These are phyloP conservation scores for Cyphomyrmex costatus DNA, from an alignment of 1,140 invertebrate genomes.

Conservation along the genomic window DNA sequence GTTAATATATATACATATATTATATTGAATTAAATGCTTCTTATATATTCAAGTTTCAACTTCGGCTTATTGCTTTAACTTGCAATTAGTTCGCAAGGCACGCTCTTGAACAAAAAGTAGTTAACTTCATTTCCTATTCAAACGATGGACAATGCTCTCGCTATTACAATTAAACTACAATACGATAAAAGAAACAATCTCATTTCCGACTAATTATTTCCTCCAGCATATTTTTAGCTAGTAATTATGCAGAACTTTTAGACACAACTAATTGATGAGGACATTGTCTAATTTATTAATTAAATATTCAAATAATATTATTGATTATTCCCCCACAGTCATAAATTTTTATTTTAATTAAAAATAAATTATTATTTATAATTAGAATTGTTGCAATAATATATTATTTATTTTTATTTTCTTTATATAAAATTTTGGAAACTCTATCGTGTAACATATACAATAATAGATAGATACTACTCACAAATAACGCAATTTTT, in stretches of 20 bases:
- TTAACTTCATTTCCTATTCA: conserved; percentile 53
- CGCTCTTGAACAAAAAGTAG: conserved; percentile 40
- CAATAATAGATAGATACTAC: not conserved
- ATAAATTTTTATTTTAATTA: not conserved
- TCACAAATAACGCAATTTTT: not conserved
- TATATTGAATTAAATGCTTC: conserved; percentile 18
- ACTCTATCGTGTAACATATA: not conserved
- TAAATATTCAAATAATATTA: not conserved
- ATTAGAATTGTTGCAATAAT: not conserved
- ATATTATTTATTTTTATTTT: not conserved
- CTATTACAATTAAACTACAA: conserved; percentile 37
- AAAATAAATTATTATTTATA: not conserved
- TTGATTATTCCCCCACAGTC: not conserved
- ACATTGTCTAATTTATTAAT: not conserved
- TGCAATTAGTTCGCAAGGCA: conserved; percentile 32
- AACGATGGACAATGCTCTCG: conserved; percentile 32
- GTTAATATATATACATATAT: conserved; percentile 5
- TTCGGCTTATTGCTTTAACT: conserved; percentile 40
- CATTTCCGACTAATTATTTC: conserved; percentile 38
- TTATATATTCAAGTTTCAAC: conserved; percentile 31
- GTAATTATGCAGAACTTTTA: conserved; percentile 21
- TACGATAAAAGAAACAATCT: conserved; percentile 22
- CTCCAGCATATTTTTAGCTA: conserved; percentile 19
- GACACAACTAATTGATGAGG: conserved; percentile 3
- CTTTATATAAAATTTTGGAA: not conserved